Base-by-base conservation (phyloP, 2,888 invertebrate genomes). In the Amphimallon solstitiale region DNA sequence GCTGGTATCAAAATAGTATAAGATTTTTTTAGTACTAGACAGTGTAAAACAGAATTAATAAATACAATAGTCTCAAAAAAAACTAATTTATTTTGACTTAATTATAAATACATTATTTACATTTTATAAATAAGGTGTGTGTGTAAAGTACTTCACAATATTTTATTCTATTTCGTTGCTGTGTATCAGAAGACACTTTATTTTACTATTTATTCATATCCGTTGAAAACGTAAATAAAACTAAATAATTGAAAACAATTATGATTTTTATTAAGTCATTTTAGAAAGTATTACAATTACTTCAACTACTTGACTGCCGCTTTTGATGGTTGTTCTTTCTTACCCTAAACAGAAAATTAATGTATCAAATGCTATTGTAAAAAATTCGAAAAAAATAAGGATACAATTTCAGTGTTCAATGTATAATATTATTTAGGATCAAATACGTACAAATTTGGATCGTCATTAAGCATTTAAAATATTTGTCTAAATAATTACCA, bases 181-280 rank as follows among this genome's bases (percentile, higher is more conserved):
- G 15, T 59, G 56, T 59, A 59, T 43, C 38, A 59, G 43, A 59
- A 59, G 56, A 51, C 34, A 29, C 43, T 43, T 29, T 59, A 59
- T 59, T 59, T 59, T 59, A 59, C 29, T 59, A 59, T 59, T 43
- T 59, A 59, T 59, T 43, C 56, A 43, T 59, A 59, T 59, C 43
- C 34, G 56, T 59, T 59, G 43, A 59, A 35, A 9, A 29, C 5
- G 14, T 43, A 59, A 59, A 59, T 59, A 59, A 54, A 59, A 43
- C 45, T 59, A 14, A 43, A 23, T 29, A 43, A 59, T 29, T 43
- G 23, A 49, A 12, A 49, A 23, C 19, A 43, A 29, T 59, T 35
- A 52, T 37, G 14, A 17, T 43, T 59, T 59, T 59, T 54, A 54
- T 15, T 59, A 34, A 34, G 10, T 51, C 2, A 9, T 17, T 2